Evolutionary conservation across 1,140 invertebrate genomes (phyloP), one percentile per base, ranked within the genome.

Genomic region (Drosophila obscura): DNA sequence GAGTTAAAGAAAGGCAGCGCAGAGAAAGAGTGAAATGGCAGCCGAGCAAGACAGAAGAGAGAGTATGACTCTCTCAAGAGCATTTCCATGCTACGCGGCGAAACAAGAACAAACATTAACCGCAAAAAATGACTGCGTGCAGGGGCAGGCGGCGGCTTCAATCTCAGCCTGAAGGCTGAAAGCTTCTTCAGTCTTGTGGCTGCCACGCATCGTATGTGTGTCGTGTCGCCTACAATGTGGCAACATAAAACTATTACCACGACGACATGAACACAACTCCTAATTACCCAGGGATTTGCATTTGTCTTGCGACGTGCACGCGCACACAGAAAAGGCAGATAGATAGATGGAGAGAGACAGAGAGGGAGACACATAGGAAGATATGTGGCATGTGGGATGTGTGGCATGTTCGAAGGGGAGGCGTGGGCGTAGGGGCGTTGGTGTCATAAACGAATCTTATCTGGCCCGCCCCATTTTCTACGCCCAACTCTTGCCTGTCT

Each of bases 191-290:
- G 58, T 50, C 59, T 45, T 75, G 71, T 19, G 48, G 55, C 51
- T 75, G 61, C 58, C 77, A 71, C 75, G 74, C 82, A 87, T 74
- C 82, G 77, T 28, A 6, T 28, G 26, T 2, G 6, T 28, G 26
- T 26, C 11, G 31, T 78, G 78, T 82, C 83, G 82, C 78, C 78
- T 88, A 87, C 83, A 87, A 88, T 87, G 83, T 87, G 83, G 83
- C 79, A 87, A 87, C 83, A 87, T 87, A 87, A 87, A 87, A 87
- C 83, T 87, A 87, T 87, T 87, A 87, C 83, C 83, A 88, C 79
- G 83, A 77, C 83, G 83, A 88, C 83, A 87, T 87, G 83, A 88
- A 83, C 83, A 88, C 83, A 87, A 77, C 79, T 87, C 83, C 83
- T 87, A 87, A 87, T 87, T 87, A 88, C 79, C 83, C 72, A 88